A percentile compares a stretch with the other conserved stretches of the same genome.
Evolutionary conservation across 2,113 vertebrate genomes (phyloP).

Genomic region (Herpetotheres cachinnans): DNA sequence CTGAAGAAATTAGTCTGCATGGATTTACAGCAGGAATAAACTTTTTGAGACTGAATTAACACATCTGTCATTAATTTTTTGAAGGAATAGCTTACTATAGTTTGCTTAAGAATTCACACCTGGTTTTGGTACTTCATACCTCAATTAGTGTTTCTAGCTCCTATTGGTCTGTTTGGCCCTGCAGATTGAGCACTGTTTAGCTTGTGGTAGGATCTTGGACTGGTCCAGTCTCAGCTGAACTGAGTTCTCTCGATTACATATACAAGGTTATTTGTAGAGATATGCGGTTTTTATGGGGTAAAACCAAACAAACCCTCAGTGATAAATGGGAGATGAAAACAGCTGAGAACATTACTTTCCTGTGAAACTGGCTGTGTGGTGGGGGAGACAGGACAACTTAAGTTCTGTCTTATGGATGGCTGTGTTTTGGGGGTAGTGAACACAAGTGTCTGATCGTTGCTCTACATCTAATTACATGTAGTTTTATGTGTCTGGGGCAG

Average conservation of each 20-base stretch:
- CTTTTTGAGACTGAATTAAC: not conserved
- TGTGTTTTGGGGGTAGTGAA: not conserved
- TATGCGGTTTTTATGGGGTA: not conserved
- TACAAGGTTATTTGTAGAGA: not conserved
- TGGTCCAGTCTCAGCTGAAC: not conserved
- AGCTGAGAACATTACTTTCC: not conserved
- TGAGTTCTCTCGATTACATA: not conserved
- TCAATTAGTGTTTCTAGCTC: not conserved
- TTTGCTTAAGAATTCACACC: not conserved
- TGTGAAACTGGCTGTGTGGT: not conserved
- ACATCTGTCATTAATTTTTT: not conserved
- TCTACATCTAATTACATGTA: rapidly evolving
- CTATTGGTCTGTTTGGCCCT: rapidly evolving
- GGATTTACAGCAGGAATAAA: not conserved
- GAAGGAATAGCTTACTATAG: not conserved
- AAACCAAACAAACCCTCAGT: not conserved
- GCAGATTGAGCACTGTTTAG: not conserved
- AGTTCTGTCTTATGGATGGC: not conserved
- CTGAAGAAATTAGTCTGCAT: not conserved
- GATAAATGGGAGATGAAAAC: not conserved
- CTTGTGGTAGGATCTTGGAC: not conserved
- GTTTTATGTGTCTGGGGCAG: not conserved
- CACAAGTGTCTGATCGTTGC: not conserved
- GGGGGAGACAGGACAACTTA: not conserved
- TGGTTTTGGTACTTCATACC: not conserved